These are phyloP conservation scores for Eristalis tenax DNA, from an alignment of 2,888 invertebrate genomes.

Conservation along the genomic window DNA sequence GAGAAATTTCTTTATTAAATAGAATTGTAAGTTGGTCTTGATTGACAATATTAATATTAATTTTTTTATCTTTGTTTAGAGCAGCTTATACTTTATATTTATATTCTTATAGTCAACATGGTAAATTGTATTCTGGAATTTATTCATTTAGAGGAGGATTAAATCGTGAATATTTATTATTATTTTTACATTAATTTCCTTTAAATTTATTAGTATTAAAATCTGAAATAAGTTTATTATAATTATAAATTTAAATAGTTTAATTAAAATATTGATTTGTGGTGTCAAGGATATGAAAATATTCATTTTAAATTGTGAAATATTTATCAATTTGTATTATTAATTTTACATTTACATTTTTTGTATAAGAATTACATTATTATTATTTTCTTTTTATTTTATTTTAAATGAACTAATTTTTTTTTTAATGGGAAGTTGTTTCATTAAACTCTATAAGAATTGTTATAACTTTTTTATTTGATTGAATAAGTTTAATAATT, in stretches of 20 bases:
- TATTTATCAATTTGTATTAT: conserved; percentile 83
- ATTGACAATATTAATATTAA: conserved; percentile 82
- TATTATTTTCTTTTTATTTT: conserved; percentile 81
- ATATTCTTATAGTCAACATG: conserved; percentile 85
- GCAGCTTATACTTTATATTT: conserved; percentile 86
- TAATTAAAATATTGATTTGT: conserved; percentile 87
- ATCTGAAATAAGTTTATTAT: conserved; percentile 82
- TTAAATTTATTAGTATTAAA: conserved; percentile 85
- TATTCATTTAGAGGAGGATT: conserved; percentile 82
- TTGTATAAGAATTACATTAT: conserved; percentile 80
- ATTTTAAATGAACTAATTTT: conserved; percentile 81
- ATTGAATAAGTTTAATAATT: conserved; percentile 86
- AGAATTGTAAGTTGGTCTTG: conserved; percentile 83
- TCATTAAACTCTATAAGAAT: conserved; percentile 82
- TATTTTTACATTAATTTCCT: conserved; percentile 85
- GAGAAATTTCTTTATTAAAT: conserved; percentile 86
- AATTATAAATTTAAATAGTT: conserved; percentile 84
- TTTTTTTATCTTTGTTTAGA: conserved; percentile 85
- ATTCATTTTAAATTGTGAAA: conserved; percentile 83
- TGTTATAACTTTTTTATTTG: conserved; percentile 84
- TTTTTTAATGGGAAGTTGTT: conserved; percentile 84
- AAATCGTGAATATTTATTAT: conserved; percentile 84
- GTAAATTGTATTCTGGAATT: conserved; percentile 82
- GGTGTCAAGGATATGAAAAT: conserved; percentile 83
- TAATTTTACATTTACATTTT: conserved; percentile 83